Conservation (phyloP, 2,797 vertebrate species). For the Xiphophorus birchmanni region DNA sequence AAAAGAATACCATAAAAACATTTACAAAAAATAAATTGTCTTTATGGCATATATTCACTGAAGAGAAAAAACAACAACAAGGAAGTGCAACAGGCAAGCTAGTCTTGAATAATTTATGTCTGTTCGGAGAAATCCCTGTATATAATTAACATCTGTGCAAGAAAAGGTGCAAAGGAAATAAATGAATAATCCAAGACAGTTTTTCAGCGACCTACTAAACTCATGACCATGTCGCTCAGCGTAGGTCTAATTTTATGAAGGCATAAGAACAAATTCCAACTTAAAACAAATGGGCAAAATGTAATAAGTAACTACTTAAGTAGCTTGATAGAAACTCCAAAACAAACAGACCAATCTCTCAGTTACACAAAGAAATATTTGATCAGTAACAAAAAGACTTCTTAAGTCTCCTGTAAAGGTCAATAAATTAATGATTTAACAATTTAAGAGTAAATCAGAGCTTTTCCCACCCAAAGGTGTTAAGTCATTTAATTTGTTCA, state of each 20-base stretch:
- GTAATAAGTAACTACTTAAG: background rate
- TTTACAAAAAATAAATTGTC: background rate
- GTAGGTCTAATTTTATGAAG: background rate
- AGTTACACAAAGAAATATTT: background rate
- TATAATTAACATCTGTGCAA: background rate
- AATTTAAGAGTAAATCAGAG: background rate
- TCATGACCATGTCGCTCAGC: background rate
- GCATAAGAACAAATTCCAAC: background rate
- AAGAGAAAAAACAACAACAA: background rate
- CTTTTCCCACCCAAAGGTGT: background rate
- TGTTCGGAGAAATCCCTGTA: background rate
- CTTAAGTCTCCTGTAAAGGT: background rate
- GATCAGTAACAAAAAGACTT: background rate
- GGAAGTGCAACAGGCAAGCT: background rate
- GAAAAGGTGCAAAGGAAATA: background rate
- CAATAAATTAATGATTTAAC: background rate
- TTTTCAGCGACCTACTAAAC: slow-evolving; percentile 27
- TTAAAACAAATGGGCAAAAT: background rate
- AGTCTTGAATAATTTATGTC: background rate
- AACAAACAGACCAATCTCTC: background rate
- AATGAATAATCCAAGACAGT: background rate
- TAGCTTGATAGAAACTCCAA: background rate
- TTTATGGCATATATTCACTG: background rate
- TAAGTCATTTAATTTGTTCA: background rate
- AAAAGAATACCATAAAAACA: background rate